Conservation (phyloP, 2,113 vertebrate species). For the Hepsetus odoe region DNA sequence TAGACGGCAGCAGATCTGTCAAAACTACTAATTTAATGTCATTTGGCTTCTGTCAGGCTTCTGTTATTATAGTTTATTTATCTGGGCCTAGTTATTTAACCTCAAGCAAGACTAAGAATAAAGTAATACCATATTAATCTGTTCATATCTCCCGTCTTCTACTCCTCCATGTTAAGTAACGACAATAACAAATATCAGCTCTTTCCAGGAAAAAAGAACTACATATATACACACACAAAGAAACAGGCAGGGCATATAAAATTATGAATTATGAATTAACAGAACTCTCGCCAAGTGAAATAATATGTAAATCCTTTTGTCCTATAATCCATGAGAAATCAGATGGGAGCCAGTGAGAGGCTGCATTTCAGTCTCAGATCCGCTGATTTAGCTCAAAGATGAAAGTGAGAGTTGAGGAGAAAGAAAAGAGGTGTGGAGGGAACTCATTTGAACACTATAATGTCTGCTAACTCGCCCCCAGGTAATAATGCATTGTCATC, state of each 20-base stretch:
- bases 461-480: conserved; percentile 19
- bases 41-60: neutral
- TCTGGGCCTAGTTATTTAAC: neutral
- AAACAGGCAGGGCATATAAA: neutral
- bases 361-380: conserved; percentile 31
- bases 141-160: neutral
- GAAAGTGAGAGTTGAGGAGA: conserved; percentile 18
- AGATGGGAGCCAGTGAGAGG: conserved; percentile 54
- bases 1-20: neutral
- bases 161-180: neutral
- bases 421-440: conserved; percentile 35
- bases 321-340: conserved; percentile 63
- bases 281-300: conserved; percentile 31
- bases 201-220: conserved; percentile 1
- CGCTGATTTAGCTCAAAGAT: conserved; percentile 26
- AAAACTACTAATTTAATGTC: neutral
- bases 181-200: conserved; percentile 16
- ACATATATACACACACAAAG: conserved; percentile 4
- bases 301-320: conserved; percentile 54
- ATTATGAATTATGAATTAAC: conserved; percentile 38
- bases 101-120: neutral
- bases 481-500: neutral
- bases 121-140: conserved; percentile 13
- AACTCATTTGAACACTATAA: conserved; percentile 39
- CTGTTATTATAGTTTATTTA: neutral